Conservation (phyloP, 23 tunicate species). For the Clavelina lepadiformis region DNA sequence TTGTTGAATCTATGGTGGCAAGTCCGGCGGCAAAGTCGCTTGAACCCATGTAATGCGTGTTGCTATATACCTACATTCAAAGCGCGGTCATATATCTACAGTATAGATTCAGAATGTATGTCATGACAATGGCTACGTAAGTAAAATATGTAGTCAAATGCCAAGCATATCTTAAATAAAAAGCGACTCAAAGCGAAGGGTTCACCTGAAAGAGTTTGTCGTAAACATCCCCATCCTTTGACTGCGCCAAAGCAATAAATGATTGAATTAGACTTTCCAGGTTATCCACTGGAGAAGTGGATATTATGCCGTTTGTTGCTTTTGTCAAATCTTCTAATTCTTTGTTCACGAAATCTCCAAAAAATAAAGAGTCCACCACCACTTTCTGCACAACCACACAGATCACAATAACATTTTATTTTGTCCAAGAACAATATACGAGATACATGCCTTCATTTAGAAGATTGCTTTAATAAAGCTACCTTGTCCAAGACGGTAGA, state of each 20-base stretch:
- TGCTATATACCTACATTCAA: too few species aligned
- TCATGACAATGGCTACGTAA: too few species aligned
- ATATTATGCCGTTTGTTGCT: conserved; percentile 7
- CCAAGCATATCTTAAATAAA: too few species aligned
- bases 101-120: too few species aligned
- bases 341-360: conserved; percentile 11
- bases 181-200: too few species aligned
- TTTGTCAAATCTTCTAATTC: conserved; percentile 11
- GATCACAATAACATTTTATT: too few species aligned
- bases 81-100: too few species aligned
- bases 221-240: conserved; percentile 25
- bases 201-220: conserved; percentile 27
- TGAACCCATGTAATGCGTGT: neutral
- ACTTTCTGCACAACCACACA: conserved; percentile 6
- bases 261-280: conserved; percentile 1
- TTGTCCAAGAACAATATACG: too few species aligned
- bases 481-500: too few species aligned
- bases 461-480: too few species aligned
- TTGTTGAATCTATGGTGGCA: conserved; percentile 33
- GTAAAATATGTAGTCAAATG: too few species aligned
- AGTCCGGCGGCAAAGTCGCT: neutral
- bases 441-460: too few species aligned
- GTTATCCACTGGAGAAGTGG: neutral
- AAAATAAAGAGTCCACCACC: conserved; percentile 16
- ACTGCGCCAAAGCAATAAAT: conserved; percentile 20